Percentiles rank a stretch among this genome's conserved stretches.
Conservation (phyloP, 1,140 invertebrate genomes). For the Drosophila parabipectinata region DNA sequence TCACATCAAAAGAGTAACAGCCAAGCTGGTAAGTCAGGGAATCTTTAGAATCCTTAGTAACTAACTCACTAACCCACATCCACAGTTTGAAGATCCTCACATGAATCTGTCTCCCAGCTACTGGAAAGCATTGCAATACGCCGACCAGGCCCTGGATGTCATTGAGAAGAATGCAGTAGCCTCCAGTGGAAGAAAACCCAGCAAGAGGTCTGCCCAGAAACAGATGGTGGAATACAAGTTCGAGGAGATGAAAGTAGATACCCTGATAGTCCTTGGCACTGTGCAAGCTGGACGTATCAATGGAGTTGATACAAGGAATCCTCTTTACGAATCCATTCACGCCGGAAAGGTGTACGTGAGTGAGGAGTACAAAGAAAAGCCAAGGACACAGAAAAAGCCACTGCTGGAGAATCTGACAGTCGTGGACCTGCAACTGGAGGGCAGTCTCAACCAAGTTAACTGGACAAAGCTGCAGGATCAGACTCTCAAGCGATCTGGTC, state of each 20-base stretch:
- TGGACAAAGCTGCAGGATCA: slow-evolving; percentile 58
- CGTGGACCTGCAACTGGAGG: slow-evolving; percentile 51
- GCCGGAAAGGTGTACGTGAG: slow-evolving; percentile 65
- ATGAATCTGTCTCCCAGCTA: slow-evolving; percentile 61
- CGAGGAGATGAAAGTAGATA: slow-evolving; percentile 60
- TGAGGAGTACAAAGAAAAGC: slow-evolving; percentile 38
- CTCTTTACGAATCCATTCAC: slow-evolving; percentile 51
- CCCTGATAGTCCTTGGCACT: slow-evolving; percentile 50
- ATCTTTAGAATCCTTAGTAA: neutral
- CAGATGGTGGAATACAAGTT: slow-evolving; percentile 42
- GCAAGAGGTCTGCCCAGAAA: slow-evolving; percentile 23
- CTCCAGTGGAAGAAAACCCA: slow-evolving; percentile 1
- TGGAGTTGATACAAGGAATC: slow-evolving; percentile 42
- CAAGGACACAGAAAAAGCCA: neutral
- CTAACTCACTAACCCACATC: neutral
- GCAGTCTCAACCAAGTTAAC: slow-evolving; percentile 57
- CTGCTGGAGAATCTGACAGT: slow-evolving; percentile 33
- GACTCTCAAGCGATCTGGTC: slow-evolving; percentile 62
- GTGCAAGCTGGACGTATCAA: slow-evolving; percentile 59
- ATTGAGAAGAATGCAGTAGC: slow-evolving; percentile 39
- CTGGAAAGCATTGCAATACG: slow-evolving; percentile 68
- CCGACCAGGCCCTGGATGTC: slow-evolving; percentile 64
- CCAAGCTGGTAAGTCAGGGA: slow-evolving; percentile 53
- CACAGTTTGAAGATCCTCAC: slow-evolving; percentile 41
- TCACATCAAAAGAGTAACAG: slow-evolving; percentile 52